Evolutionary conservation across 1,140 invertebrate species (phyloP), one percentile per base, ranked within the genome.

Genomic region (Trichonephila inaurata): DNA sequence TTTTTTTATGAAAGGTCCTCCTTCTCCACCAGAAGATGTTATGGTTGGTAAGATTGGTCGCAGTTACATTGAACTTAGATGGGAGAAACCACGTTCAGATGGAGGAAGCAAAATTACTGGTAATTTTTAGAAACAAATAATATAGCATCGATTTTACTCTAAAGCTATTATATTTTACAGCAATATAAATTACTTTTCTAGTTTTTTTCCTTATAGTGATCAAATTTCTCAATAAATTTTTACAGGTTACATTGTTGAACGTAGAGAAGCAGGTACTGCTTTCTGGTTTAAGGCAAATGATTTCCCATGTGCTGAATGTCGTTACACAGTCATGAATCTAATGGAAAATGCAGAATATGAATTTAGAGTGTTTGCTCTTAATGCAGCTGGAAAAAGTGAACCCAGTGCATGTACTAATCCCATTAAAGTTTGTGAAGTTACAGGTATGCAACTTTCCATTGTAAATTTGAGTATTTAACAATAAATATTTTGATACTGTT

Each of bases 221-320:
- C 12, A 69, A 69, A 69, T 12, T 4, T 69, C 51, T 1, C 28
- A 14, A 24, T 51, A 10, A 51, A 10, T 51, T 83, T 66, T 88
- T 40, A 12, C n/a, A 94, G 94, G 92, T 51, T 94, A 94, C 61
- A 89, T 95, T 88, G 91, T 95, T 62, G 94, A 95, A 81, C 88
- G 94, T 6, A 90, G 98, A 91, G 98, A 99, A 95, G 97, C 72
- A 98, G 64, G 98, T 98, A 89, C 97, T 97, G 94, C 97, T 0
- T 96, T 97, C 7, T 99, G 98, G 98, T 96, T 97, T 28, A 98
- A 98, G 95, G 98, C 97, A 95, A 98, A 98, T 95, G 98, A 99
- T 95, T 99, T 98, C 96, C 98, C 98, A 95, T 97, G 98, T n/a
- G 96, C 97, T 14, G 98, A 98, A 95, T 97, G 97, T 7, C 97